These are phyloP conservation scores for Odontomachus brunneus DNA, from an alignment of 1,140 invertebrate species.

Conservation along the genomic window DNA sequence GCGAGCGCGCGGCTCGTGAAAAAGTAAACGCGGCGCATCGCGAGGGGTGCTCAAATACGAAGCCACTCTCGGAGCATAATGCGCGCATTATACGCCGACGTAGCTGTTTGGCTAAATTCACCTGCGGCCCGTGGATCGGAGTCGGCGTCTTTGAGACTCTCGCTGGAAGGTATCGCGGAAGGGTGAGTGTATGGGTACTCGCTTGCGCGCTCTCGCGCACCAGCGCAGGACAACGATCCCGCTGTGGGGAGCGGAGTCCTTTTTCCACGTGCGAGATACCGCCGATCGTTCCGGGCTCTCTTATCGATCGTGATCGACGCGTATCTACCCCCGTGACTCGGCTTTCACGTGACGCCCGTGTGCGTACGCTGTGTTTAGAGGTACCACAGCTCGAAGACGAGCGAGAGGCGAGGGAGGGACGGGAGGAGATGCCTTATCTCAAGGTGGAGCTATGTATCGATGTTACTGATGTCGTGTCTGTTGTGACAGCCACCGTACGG, in stretches of 20 bases:
- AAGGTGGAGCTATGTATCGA: slow-evolving; percentile 25
- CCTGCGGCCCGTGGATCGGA: slow-evolving; percentile 30
- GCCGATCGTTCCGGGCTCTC: slow-evolving; percentile 33
- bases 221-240: slow-evolving; percentile 62
- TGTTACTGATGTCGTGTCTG: slow-evolving; percentile 60
- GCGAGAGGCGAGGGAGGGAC: neutral
- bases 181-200: slow-evolving; percentile 8
- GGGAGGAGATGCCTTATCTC: slow-evolving; percentile 38
- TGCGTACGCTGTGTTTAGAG: neutral
- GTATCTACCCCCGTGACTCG: slow-evolving; percentile 53
- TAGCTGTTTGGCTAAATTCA: slow-evolving; percentile 71
- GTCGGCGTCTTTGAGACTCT: slow-evolving; percentile 69
- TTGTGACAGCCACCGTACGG: slow-evolving; percentile 63
- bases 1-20: slow-evolving; percentile 27
- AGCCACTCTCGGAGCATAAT: slow-evolving; percentile 57
- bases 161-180: slow-evolving; percentile 51
- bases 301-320: slow-evolving; percentile 69
- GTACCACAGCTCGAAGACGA: neutral
- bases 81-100: slow-evolving; percentile 61
- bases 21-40: slow-evolving; percentile 54
- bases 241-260: slow-evolving; percentile 33
- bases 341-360: slow-evolving; percentile 54
- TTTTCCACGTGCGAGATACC: slow-evolving; percentile 16
- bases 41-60: slow-evolving; percentile 56
- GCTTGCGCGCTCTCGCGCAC: slow-evolving; percentile 4